Evolutionary conservation across 2,113 vertebrate genomes (phyloP), one percentile per base, ranked within the genome.

Genomic region (Oncorhynchus keta): DNA sequence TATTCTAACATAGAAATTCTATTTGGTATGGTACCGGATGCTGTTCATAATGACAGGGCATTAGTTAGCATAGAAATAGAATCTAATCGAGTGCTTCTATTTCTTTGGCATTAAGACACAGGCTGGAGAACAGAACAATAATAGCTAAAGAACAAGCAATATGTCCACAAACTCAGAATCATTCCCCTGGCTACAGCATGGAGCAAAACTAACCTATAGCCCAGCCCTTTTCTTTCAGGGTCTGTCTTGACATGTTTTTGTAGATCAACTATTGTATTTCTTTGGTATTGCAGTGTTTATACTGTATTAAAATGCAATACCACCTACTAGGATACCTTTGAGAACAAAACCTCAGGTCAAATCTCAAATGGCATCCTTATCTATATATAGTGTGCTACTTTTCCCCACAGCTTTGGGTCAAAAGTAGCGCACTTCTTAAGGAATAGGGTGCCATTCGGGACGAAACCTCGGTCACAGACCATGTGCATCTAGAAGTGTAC

Each of bases 131-230:
- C 64, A 75, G 57, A 81, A 81, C 67, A 76, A 82, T 76, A 77
- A 75, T 70, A 76, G 84, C 81, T 83, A 87, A 83, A 81, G 73
- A 75, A 85, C 72, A 87, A 87, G 87, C 88, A 91, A 90, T 90
- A 90, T 78, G 77, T 89, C 84, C 80, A 18, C 51, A 5, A 55
- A 74, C 86, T 77, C 78, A 75, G 61, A 75, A 30, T 61, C 45
- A 59, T 64, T 79, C 68, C 55, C 55, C 68, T 64, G 24, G 84
- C 70, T 30, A 5, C 28, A 68, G 12, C 67, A 80, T 35, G 26
- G 75, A 77, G 76, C 65, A 68, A 74, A 26, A 78, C 77, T 67
- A 68, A 72, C n/a, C 78, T 79, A 72, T 70, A 68, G 30, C 62
- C 70, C 35, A 68, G 30, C 62, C 70, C 35, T 24, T 55, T 76